phyloP scores from a whole-genome alignment of 2,113 vertebrate species.

The Hydrolagus affinis region DNA sequence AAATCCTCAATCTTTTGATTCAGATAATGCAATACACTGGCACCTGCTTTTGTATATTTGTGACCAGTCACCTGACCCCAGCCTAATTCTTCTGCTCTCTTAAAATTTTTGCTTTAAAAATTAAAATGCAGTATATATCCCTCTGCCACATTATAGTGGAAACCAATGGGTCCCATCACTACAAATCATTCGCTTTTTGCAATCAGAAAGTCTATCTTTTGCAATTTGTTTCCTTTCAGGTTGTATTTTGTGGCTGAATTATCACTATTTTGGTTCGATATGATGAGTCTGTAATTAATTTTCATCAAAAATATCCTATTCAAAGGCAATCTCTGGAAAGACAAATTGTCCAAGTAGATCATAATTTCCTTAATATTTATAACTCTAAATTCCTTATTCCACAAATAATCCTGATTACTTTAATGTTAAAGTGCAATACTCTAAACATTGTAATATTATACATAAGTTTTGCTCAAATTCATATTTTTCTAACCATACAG shows the following conservation, averaged over 20 bases:
- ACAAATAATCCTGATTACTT: slow-evolving; percentile 20
- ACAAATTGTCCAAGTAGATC: slow-evolving; percentile 12
- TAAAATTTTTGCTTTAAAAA: background rate
- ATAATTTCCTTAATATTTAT: background rate
- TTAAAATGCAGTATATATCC: background rate
- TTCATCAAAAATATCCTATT: slow-evolving; percentile 1
- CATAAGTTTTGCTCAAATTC: background rate
- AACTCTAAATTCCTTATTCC: background rate
- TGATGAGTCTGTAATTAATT: background rate
- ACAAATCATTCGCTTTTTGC: background rate
- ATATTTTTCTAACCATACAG: background rate
- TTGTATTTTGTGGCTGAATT: background rate
- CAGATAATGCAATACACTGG: background rate
- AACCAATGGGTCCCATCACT: background rate
- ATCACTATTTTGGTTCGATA: slow-evolving; percentile 15
- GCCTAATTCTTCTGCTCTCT: background rate
- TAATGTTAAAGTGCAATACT: slow-evolving; percentile 21
- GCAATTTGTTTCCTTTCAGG: background rate
- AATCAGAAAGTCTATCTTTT: background rate
- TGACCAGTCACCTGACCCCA: background rate
- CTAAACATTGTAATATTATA: background rate
- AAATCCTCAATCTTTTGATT: background rate
- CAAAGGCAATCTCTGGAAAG: background rate
- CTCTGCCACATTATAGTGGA: background rate
- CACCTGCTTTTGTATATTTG: background rate